Conservation (phyloP, 2,797 vertebrate genomes). For the Anisognathus igniventris region DNA sequence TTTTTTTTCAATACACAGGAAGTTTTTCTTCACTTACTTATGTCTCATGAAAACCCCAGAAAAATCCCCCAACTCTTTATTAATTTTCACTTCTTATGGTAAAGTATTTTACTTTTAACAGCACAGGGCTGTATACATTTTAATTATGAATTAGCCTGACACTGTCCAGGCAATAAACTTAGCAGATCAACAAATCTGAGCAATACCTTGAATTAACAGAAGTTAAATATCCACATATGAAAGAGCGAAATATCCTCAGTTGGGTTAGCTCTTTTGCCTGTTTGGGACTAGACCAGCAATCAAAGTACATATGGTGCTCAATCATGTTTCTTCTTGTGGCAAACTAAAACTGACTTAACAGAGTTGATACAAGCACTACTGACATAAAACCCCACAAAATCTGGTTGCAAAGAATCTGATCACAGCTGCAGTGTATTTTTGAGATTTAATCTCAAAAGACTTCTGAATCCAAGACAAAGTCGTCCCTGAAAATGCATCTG, state of each 20-base stretch:
- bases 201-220: neutral
- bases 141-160: neutral
- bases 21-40: neutral
- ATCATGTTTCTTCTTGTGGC: neutral
- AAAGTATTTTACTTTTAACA: neutral
- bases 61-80: neutral
- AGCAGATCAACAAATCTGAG: neutral
- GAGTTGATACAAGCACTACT: neutral
- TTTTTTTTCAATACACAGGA: neutral
- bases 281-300: neutral
- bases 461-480: neutral
- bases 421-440: neutral
- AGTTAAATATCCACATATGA: neutral
- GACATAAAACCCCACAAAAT: neutral
- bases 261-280: neutral
- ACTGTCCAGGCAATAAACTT: neutral
- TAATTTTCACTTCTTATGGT: neutral
- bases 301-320: neutral
- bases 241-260: neutral
- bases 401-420: neutral
- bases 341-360: neutral
- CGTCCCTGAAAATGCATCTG: neutral
- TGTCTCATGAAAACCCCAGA: fast-evolving
- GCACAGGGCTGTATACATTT: neutral
- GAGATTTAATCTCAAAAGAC: neutral